phyloP scores from a whole-genome alignment of 2,797 vertebrate species.

The Austrolebias charrua region DNA sequence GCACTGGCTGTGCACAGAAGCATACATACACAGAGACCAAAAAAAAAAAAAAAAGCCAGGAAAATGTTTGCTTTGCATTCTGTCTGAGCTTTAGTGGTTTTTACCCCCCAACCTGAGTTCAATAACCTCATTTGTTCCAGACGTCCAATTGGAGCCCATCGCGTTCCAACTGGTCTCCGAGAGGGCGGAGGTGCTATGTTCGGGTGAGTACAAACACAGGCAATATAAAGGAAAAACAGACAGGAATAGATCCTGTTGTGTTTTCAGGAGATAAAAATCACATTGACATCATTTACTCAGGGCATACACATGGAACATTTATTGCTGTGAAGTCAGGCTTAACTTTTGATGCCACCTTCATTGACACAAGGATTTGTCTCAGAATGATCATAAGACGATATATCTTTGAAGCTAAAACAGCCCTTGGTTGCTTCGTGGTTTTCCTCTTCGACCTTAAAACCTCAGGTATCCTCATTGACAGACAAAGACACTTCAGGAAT shows the following conservation, averaged over 20 bases:
- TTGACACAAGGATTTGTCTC: slow-evolving; percentile 70
- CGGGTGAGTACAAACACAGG: slow-evolving; percentile 46
- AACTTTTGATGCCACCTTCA: slow-evolving; percentile 72
- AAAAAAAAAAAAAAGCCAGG: slow-evolving; percentile 31
- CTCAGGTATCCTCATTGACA: slow-evolving; percentile 51
- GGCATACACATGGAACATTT: slow-evolving; percentile 80
- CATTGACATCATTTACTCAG: slow-evolving; percentile 73
- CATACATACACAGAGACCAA: neutral
- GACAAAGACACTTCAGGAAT: slow-evolving; percentile 62
- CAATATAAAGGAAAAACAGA: slow-evolving; percentile 46
- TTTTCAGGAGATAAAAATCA: slow-evolving; percentile 69
- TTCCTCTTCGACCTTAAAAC: slow-evolving; percentile 43
- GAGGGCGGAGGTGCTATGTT: slow-evolving; percentile 51
- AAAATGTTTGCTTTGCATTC: slow-evolving; percentile 31
- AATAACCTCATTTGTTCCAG: slow-evolving; percentile 63
- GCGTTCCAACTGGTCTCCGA: slow-evolving; percentile 46
- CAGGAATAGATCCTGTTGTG: slow-evolving; percentile 40
- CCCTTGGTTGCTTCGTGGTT: slow-evolving; percentile 73
- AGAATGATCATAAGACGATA: slow-evolving; percentile 69
- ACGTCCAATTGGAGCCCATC: slow-evolving; percentile 56
- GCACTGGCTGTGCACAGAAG: slow-evolving; percentile 12
- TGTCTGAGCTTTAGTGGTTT: slow-evolving; percentile 69
- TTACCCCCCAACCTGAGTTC: slow-evolving; percentile 74
- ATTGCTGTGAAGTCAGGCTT: slow-evolving; percentile 82
- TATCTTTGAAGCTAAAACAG: slow-evolving; percentile 80